A percentile compares a stretch with the other conserved stretches of the same genome.
Evolutionary conservation across 35 echinoderm and acorn worm genomes (phyloP).

Genomic region (Antedon bifida): DNA sequence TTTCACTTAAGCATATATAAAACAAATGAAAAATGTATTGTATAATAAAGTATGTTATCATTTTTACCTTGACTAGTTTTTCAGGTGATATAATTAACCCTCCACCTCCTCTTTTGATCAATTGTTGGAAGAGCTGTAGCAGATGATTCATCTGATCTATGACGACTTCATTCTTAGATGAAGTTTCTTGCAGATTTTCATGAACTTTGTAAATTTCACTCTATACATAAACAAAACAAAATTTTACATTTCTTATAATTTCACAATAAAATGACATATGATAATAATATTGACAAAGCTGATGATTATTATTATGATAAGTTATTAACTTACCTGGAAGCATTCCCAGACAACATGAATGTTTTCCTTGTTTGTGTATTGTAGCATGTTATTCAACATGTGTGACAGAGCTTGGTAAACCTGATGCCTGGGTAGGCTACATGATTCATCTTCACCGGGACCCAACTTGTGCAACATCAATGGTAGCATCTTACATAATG

Average conservation of each 20-base stretch:
- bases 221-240: too few relatives aligned
- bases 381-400: conserved; percentile 26
- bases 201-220: too few relatives aligned
- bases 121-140: conserved; percentile 9
- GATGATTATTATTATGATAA: too few relatives aligned
- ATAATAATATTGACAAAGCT: too few relatives aligned
- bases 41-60: too few relatives aligned
- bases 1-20: too few relatives aligned
- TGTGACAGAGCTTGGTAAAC: conserved; percentile 32
- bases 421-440: conserved; percentile 27
- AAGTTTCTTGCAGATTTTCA: too few relatives aligned
- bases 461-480: conserved; percentile 35
- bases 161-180: too few relatives aligned
- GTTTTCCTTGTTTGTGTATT: conserved; percentile 31
- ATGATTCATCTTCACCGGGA: not conserved
- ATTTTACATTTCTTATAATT: too few relatives aligned
- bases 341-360: conserved; percentile 25
- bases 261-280: too few relatives aligned
- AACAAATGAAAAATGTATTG: too few relatives aligned
- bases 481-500: conserved; percentile 18
- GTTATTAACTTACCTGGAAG: conserved; percentile 40
- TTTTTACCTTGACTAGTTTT: conserved; percentile 32
- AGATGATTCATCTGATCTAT: conserved; percentile 10
- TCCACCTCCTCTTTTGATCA: conserved; percentile 22
- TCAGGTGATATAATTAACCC: conserved; percentile 24